Evolutionary conservation across 2,797 vertebrate genomes (phyloP).

Genomic region (Pseudochirops cupreus): DNA sequence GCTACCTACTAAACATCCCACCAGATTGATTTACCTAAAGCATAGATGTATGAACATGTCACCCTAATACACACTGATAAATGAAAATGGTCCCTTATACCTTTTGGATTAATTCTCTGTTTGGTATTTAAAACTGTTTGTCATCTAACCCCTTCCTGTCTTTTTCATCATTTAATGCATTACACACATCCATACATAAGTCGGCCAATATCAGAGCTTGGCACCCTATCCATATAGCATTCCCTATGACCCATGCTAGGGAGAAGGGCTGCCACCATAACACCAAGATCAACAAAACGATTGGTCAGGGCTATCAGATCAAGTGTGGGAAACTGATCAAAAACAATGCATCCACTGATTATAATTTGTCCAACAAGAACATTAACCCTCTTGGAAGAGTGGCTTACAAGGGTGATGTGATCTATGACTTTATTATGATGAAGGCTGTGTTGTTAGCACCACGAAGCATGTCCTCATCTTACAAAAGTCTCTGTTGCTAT

Average conservation of each 20-base stretch:
- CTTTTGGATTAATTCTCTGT: neutral
- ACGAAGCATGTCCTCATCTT: neutral
- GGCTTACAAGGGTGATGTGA: neutral
- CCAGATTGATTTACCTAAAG: neutral
- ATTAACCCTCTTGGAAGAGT: neutral
- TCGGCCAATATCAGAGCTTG: neutral
- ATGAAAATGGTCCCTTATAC: neutral
- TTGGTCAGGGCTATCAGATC: neutral
- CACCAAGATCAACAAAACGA: neutral
- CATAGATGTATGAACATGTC: neutral
- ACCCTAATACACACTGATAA: neutral
- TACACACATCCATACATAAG: neutral
- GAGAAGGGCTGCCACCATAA: neutral
- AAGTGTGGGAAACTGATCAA: neutral
- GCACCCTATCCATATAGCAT: neutral
- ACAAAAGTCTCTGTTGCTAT: neutral
- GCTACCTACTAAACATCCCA: neutral
- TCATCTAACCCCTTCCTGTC: neutral
- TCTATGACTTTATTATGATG: neutral
- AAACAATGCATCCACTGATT: neutral
- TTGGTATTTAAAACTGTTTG: neutral
- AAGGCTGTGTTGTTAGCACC: neutral
- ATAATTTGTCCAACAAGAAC: neutral
- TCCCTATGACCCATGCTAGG: neutral
- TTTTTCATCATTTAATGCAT: neutral